Percentiles rank a stretch among this genome's conserved stretches.
Conservation (phyloP, 2,888 invertebrate species). For the Operophtera brumata region DNA sequence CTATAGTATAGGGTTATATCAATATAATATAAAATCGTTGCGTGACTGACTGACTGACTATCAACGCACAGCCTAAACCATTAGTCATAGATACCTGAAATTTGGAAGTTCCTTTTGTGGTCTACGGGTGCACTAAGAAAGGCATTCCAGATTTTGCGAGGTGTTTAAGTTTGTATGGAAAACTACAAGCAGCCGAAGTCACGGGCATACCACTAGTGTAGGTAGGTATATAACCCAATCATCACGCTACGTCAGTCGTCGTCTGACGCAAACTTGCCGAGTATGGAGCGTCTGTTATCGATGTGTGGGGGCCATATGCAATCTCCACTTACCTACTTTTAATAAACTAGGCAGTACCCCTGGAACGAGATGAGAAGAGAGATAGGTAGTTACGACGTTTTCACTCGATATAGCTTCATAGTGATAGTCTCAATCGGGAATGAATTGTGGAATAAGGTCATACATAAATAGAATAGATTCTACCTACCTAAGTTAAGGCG, state of each 20-base stretch:
- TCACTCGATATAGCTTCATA: neutral
- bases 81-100: too few relatives aligned
- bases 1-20: too few relatives aligned
- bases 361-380: neutral
- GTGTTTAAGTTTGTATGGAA: too few relatives aligned
- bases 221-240: conserved; percentile 20
- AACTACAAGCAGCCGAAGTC: too few relatives aligned
- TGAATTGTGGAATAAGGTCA: conserved; percentile 3
- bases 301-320: conserved; percentile 13
- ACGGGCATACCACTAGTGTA: too few relatives aligned
- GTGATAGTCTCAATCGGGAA: neutral
- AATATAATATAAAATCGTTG: too few relatives aligned
- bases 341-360: neutral
- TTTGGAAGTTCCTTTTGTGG: too few relatives aligned
- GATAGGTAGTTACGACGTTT: neutral
- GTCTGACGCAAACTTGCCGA: conserved; percentile 14
- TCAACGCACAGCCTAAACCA: too few relatives aligned
- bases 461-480: neutral
- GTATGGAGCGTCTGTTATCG: conserved; percentile 12
- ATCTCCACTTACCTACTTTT: conserved; percentile 6
- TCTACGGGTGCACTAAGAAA: too few relatives aligned
- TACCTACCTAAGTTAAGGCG: too few relatives aligned
- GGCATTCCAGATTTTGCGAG: too few relatives aligned
- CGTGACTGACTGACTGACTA: too few relatives aligned
- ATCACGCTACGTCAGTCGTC: conserved; percentile 15